Evolutionary conservation across 2,888 invertebrate genomes (phyloP), one percentile per base, ranked within the genome.

Genomic region (Serrognathus titanus): DNA sequence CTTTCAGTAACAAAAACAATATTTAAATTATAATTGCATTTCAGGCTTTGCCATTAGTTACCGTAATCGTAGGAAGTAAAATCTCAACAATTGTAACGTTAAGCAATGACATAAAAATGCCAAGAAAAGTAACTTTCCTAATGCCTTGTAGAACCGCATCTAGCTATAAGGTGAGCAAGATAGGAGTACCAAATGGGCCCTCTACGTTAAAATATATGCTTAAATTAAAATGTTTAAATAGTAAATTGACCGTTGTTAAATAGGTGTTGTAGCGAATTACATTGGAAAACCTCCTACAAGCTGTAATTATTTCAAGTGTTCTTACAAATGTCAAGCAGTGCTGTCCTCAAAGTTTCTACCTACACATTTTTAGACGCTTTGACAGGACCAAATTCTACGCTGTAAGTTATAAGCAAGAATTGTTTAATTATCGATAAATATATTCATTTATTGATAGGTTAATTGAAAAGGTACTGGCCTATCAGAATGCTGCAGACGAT

Each of bases 301-400:
- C 90, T 0, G 88, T 91, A 9, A 82, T 96, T 50, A 81, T 85
- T 9, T 87, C 90, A 0, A 89, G 89, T 58, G 93, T 97, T 0
- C 97, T 97, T 0, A 82, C 92, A 1, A 88, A 91, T 3, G 97
- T 95, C 95, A 24, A 95, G 94, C 77, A 96, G 95, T 67, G 96
- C 97, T 1, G 88, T 96, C 0, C 77, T 97, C 1, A 96, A 96
- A 79, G 94, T 97, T 2, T 89, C 93, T 0, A 86, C 87, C 12
- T 92, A 91, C 75, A 91, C 89, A 2, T 90, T 96, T 73, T 79
- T 96, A 2, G 94, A 96, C 76, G 83, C 83, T 9, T 74, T 94
- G 12, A 85, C 85, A 13, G 85, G 82, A 7, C 71, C 67, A 1
- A 75, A 68, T 52, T 72, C 79, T n/a, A 65, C 74, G 55, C 78